These are phyloP conservation scores for Melanotaenia boesemani DNA, from an alignment of 2,797 vertebrate genomes.

Conservation along the genomic window DNA sequence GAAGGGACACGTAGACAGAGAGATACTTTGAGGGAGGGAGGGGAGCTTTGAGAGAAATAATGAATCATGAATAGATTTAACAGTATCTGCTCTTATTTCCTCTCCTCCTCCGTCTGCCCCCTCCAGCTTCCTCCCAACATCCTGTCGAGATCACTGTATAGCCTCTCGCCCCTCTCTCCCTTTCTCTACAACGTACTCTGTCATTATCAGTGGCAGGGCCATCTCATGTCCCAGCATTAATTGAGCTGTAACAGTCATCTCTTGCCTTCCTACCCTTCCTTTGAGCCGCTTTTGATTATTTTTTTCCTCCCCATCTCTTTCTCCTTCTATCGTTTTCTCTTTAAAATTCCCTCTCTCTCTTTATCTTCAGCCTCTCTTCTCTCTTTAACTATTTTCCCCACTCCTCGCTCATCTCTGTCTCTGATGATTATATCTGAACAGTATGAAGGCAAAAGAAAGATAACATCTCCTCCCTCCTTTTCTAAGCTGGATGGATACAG, in stretches of 20 bases:
- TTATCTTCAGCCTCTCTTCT: conserved; percentile 11
- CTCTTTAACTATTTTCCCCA: conserved; percentile 20
- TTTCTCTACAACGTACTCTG: conserved; percentile 36
- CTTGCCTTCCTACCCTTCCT: conserved; percentile 50
- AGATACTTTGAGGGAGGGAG: conserved; percentile 66
- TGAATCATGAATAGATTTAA: conserved; percentile 85
- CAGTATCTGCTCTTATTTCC: conserved; percentile 81
- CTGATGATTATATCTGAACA: conserved; percentile 57
- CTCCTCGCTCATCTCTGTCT: conserved; percentile 20
- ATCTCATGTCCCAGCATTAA: conserved; percentile 76
- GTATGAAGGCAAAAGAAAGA: conserved; percentile 46
- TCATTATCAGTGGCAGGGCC: conserved; percentile 73
- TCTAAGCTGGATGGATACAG: conserved; percentile 48
- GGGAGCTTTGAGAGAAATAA: conserved; percentile 75
- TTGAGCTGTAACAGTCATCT: conserved; percentile 76
- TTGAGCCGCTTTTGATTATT: conserved; percentile 30
- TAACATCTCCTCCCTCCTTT: conserved; percentile 27
- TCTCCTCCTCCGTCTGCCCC: conserved; percentile 47
- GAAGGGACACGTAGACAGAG: conserved; percentile 26
- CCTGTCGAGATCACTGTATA: conserved; percentile 70
- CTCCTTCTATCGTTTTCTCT: conserved; percentile 13
- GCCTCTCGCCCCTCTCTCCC: conserved; percentile 46
- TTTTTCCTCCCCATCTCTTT: not conserved
- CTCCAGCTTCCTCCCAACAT: conserved; percentile 72
- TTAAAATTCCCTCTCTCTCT: conserved; percentile 37